phyloP scores from a whole-genome alignment of 2,113 vertebrate genomes.

The Chaetorhynchus papuensis region DNA sequence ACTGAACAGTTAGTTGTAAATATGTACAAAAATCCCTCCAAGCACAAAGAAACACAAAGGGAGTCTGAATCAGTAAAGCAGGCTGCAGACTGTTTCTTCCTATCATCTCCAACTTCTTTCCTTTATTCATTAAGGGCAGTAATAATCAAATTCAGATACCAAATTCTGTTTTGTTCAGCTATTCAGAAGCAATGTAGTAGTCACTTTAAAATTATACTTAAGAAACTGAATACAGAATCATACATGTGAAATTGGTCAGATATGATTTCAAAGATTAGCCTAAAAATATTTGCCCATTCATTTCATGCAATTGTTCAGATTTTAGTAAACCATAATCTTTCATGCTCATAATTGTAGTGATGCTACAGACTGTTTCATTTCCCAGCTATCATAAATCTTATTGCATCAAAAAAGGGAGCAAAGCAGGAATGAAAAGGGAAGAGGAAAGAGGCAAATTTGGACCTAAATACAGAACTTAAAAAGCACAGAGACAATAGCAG shows the following conservation, averaged over 20 bases:
- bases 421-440: not conserved
- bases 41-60: not conserved
- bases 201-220: not conserved
- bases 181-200: not conserved
- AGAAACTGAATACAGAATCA: not conserved
- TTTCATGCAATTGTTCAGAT: not conserved
- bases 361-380: not conserved
- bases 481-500: not conserved
- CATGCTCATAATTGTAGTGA: not conserved
- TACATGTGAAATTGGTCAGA: not conserved
- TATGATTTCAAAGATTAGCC: not conserved
- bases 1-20: not conserved
- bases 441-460: not conserved
- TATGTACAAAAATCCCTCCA: not conserved
- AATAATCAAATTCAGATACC: not conserved
- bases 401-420: accelerated
- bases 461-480: not conserved
- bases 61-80: not conserved
- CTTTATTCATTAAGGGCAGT: not conserved
- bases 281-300: not conserved
- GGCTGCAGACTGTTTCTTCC: not conserved
- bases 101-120: not conserved
- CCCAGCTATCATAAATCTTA: not conserved
- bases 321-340: not conserved
- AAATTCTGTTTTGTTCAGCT: not conserved